Evolutionary conservation across 2,888 invertebrate genomes (phyloP).

Genomic region (Julus scandinavius): DNA sequence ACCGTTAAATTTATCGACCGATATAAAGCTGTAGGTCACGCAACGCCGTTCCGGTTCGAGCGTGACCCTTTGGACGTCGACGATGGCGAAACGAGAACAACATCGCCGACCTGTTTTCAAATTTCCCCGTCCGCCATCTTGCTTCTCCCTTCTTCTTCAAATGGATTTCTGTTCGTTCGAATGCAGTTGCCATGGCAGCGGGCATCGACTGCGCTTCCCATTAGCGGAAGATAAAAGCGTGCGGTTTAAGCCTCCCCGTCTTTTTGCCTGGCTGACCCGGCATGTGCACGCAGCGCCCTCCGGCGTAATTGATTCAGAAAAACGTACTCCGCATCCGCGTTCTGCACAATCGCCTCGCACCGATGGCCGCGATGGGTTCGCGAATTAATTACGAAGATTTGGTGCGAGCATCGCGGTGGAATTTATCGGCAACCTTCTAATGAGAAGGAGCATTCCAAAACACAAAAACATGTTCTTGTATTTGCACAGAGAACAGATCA

Average conservation of each 20-base stretch:
- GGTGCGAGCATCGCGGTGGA: not conserved
- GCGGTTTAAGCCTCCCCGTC: not conserved
- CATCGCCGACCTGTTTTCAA: not conserved
- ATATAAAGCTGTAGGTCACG: not conserved
- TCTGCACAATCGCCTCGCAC: not conserved
- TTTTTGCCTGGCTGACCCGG: not conserved
- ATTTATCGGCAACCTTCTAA: not conserved
- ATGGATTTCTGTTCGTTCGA: not conserved
- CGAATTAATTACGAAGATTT: not conserved
- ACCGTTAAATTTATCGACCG: not conserved
- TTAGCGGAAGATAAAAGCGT: conserved; percentile 11
- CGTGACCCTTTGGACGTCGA: not conserved
- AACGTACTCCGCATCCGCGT: not conserved
- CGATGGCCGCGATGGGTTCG: not conserved
- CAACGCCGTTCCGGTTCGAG: not conserved
- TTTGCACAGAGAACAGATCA: too few species aligned
- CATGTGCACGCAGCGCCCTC: conserved; percentile 1
- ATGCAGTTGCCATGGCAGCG: conserved; percentile 40
- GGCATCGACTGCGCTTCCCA: conserved; percentile 26
- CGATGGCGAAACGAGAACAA: not conserved
- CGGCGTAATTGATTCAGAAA: not conserved
- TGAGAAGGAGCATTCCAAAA: not conserved
- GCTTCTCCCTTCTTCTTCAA: not conserved
- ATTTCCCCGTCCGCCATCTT: not conserved
- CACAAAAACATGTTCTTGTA: not conserved